Evolutionary conservation across 2,113 vertebrate species (phyloP).

Genomic region (Cygnus buccinator): DNA sequence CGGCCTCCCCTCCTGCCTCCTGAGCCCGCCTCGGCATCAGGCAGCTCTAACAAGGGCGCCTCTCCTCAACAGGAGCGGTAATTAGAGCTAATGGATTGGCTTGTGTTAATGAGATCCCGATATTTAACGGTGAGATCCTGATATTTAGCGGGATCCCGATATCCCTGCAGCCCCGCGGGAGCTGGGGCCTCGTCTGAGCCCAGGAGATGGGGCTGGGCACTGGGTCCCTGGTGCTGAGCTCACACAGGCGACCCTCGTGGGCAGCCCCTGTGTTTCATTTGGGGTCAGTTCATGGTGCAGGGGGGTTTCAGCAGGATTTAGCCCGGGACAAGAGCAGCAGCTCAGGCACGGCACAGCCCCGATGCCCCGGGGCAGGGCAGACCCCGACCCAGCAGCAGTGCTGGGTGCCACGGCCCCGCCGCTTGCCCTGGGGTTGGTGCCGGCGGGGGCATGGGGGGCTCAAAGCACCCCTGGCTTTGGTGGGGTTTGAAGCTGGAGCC

Average conservation of each 20-base stretch:
- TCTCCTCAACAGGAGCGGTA: slow-evolving; percentile 23
- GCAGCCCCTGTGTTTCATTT: too few species aligned
- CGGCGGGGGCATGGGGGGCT: neutral
- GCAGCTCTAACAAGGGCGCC: slow-evolving; percentile 33
- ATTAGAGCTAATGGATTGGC: slow-evolving; percentile 39
- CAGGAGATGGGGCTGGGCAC: neutral
- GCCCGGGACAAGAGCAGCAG: neutral
- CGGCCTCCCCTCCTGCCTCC: neutral
- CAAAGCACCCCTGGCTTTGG: neutral
- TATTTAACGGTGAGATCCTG: neutral
- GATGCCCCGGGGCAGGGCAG: rapidly evolving
- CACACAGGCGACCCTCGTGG: too few species aligned
- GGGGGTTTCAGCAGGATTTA: neutral
- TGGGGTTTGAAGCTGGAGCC: neutral
- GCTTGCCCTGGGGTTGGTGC: neutral
- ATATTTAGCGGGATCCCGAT: neutral
- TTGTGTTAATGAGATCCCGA: slow-evolving; percentile 5
- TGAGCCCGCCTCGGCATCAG: neutral
- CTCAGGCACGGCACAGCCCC: rapidly evolving
- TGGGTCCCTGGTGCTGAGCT: neutral
- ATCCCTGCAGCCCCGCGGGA: neutral
- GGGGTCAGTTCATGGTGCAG: neutral
- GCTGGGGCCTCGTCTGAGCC: neutral
- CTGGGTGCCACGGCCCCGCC: rapidly evolving
- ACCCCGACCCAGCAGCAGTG: neutral